Evolutionary conservation across 2,888 invertebrate genomes (phyloP), one percentile per base, ranked within the genome.

Genomic region (Caenorhabditis becei): DNA sequence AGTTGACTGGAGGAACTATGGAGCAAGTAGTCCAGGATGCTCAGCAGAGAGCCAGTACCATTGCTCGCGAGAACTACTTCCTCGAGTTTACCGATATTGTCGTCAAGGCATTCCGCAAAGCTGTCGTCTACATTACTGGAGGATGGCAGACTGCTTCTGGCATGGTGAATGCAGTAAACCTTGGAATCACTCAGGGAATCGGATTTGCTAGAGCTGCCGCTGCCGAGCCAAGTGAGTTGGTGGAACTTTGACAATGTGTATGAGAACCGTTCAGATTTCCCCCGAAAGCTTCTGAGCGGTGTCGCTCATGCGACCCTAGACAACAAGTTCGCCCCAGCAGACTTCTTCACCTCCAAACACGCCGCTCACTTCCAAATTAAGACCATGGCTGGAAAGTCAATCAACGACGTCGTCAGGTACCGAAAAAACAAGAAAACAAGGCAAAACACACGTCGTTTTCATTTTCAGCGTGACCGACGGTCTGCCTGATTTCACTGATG

Each of bases 71-170:
- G 23, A 65, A 72, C 23, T 80, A 65, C 24, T 80, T 80, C 56
- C 53, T 80, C 5, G 66, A 80, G 49, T 80, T 80, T 8, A 56
- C 66, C 23, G 56, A 69, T n/a, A 77, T 65, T 28, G 63, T 77
- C 3, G 44, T 49, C 11, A 53, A 63, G 10, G n/a, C 59, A 0
- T 58, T 80, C 11, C 41, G 61, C 0, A 80, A 80, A 20, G 56
- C 80, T 7, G 65, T 70, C 0, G 65, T 87, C 11, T 87, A 87
- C 63, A 77, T 86, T 3, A 87, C 87, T n/a, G 87, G 87, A n/a
- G 86, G 86, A 20, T 88, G 86, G 79, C 83, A 87, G 35, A 87
- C 86, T 24, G 83, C 74, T 14, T 53, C 77, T 0, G 85, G 80
- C 47, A 88, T 88, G 88, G 82, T 83, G 0, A 66, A 75, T 11